Conservation (phyloP, 30 jellyfish, hydroid and myxozoan genomes). For the Turritopsis dohrnii region DNA sequence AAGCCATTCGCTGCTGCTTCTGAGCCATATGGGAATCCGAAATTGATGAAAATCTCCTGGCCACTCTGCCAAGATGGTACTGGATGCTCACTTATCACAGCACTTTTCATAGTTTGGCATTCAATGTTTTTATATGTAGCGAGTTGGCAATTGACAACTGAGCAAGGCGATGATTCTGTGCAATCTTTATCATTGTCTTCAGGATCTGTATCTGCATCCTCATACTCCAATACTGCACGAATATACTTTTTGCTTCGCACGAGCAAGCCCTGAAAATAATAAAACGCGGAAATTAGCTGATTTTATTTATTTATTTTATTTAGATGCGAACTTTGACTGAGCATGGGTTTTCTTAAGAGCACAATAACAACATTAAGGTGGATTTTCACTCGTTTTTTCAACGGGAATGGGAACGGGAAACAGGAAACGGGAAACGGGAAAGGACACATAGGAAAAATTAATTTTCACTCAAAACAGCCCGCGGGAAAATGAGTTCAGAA, state of each 20-base stretch:
- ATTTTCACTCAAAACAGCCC: too few relatives aligned
- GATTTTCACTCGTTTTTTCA: too few relatives aligned
- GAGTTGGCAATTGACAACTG: slow-evolving; percentile 75
- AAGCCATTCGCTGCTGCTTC: slow-evolving; percentile 78
- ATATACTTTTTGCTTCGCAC: neutral
- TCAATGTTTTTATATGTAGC: slow-evolving; percentile 28
- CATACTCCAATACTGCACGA: neutral
- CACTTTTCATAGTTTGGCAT: slow-evolving; percentile 36
- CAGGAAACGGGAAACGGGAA: too few relatives aligned
- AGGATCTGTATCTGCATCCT: neutral
- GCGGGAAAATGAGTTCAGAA: too few relatives aligned
- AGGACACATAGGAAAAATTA: too few relatives aligned
- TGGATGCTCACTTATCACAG: neutral
- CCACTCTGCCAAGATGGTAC: slow-evolving; percentile 39
- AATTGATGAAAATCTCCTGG: slow-evolving; percentile 59
- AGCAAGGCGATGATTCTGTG: slow-evolving; percentile 31
- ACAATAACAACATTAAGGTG: too few relatives aligned
- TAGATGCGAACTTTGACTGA: too few relatives aligned
- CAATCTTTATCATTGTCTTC: neutral
- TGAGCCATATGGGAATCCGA: slow-evolving; percentile 59
- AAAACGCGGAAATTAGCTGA: too few relatives aligned
- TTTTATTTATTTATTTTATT: too few relatives aligned
- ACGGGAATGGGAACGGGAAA: too few relatives aligned
- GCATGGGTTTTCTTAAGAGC: too few relatives aligned
- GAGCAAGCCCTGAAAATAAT: neutral